Conservation (phyloP, 2,888 invertebrate genomes). For the Nymphalis c-album region DNA sequence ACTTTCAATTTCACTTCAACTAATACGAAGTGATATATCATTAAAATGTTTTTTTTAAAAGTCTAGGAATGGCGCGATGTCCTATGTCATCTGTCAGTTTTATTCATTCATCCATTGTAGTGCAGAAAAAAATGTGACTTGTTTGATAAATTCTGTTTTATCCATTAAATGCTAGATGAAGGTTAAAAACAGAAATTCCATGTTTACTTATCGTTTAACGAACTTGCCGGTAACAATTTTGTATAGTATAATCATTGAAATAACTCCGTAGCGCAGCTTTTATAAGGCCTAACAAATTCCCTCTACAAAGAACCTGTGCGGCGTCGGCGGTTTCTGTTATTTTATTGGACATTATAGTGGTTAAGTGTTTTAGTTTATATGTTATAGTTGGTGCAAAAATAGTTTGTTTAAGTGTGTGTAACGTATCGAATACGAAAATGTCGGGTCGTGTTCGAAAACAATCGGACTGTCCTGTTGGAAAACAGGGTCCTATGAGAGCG, state of each 20-base stretch:
- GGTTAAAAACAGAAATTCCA: constrained; percentile 57
- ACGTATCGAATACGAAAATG: constrained; percentile 63
- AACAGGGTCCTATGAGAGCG: constrained; percentile 87
- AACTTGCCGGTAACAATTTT: constrained; percentile 48
- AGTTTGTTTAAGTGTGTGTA: constrained; percentile 48
- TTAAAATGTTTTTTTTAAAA: constrained; percentile 42
- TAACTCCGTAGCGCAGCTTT: constrained; percentile 45
- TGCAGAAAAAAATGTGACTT: constrained; percentile 79
- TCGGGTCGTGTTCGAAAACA: constrained; percentile 85
- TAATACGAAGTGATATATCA: constrained; percentile 39
- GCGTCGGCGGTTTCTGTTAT: constrained; percentile 67
- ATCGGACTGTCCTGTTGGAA: constrained; percentile 83
- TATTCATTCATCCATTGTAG: constrained; percentile 77
- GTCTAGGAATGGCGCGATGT: constrained; percentile 75
- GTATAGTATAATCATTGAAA: constrained; percentile 46
- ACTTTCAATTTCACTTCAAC: constrained; percentile 41
- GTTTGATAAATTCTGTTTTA: constrained; percentile 72
- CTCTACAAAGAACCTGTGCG: constrained; percentile 73
- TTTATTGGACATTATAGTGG: constrained; percentile 55
- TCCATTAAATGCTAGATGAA: constrained; percentile 62
- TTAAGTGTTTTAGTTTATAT: constrained; percentile 46
- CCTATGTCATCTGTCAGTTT: constrained; percentile 74
- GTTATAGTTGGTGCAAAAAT: constrained; percentile 49
- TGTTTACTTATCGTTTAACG: constrained; percentile 52
- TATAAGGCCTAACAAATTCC: constrained; percentile 56